These are phyloP conservation scores for Xerus rutilus DNA, from an alignment of 2,797 vertebrate species.

Conservation along the genomic window DNA sequence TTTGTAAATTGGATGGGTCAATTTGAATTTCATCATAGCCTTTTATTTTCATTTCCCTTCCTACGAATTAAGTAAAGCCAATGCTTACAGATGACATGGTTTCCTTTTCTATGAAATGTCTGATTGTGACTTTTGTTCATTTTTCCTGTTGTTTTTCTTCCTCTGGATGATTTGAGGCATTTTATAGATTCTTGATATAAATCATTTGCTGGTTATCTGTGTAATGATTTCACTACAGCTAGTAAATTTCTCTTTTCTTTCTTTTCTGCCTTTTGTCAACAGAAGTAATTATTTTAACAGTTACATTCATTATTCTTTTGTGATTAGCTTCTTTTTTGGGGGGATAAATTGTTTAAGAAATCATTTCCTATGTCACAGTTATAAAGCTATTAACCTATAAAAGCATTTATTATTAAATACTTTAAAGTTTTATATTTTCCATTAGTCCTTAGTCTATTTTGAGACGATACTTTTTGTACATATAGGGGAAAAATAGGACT, in stretches of 20 bases:
- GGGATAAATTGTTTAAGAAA: constrained; percentile 30
- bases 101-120: constrained; percentile 35
- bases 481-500: neutral
- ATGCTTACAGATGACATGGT: neutral
- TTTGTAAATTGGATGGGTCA: neutral
- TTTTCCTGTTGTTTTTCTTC: constrained; percentile 12
- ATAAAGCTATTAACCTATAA: neutral
- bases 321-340: neutral
- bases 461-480: neutral
- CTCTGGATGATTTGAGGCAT: constrained; percentile 9
- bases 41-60: constrained; percentile 6
- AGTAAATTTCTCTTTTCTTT: neutral
- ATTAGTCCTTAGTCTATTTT: neutral
- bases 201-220: constrained; percentile 1
- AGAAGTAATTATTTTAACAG: constrained; percentile 41
- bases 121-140: constrained; percentile 11
- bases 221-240: neutral
- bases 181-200: constrained; percentile 12
- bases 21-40: neutral
- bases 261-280: constrained; percentile 7
- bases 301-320: neutral
- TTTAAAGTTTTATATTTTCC: constrained; percentile 18
- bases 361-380: neutral
- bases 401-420: neutral
- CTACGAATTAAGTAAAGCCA: neutral